These are phyloP conservation scores for Rhinichthys klamathensis DNA, from an alignment of 2,113 vertebrate genomes.

Conservation along the genomic window DNA sequence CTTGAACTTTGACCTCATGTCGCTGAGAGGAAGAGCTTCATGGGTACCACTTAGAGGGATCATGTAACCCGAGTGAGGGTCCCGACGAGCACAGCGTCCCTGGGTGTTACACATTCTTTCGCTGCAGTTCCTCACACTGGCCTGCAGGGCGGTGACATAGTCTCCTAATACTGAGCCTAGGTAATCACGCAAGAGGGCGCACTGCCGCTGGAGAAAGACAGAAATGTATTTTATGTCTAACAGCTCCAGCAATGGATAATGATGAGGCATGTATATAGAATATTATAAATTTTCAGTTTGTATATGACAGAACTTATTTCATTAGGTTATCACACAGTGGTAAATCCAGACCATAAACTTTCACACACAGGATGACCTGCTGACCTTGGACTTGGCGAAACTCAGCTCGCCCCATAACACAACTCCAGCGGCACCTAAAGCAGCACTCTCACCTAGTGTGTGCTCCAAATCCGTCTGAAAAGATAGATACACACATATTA, in stretches of 20 bases:
- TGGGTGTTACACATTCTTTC: conserved; percentile 71
- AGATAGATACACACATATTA: conserved; percentile 20
- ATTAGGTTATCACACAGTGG: background rate
- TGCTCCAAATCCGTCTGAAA: conserved; percentile 71
- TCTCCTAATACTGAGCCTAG: conserved; percentile 78
- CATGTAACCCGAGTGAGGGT: conserved; percentile 63
- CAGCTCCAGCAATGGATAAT: background rate
- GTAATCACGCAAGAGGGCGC: conserved; percentile 80
- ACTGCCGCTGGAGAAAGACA: conserved; percentile 74
- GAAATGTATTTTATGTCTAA: background rate
- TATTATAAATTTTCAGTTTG: background rate
- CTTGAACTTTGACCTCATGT: conserved; percentile 66
- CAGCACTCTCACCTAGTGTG: conserved; percentile 74
- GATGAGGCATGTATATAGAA: background rate
- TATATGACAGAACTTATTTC: background rate
- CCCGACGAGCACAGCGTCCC: conserved; percentile 78
- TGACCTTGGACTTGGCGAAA: conserved; percentile 72
- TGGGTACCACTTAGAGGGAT: conserved; percentile 49
- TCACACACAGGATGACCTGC: conserved; percentile 1
- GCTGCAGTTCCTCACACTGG: conserved; percentile 76
- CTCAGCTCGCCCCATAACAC: conserved; percentile 75
- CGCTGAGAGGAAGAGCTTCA: background rate
- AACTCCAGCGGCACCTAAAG: conserved; percentile 74
- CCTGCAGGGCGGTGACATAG: conserved; percentile 76
- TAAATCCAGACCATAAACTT: background rate